phyloP scores from a whole-genome alignment of 2,797 vertebrate species.

The Busarellus nigricollis region DNA sequence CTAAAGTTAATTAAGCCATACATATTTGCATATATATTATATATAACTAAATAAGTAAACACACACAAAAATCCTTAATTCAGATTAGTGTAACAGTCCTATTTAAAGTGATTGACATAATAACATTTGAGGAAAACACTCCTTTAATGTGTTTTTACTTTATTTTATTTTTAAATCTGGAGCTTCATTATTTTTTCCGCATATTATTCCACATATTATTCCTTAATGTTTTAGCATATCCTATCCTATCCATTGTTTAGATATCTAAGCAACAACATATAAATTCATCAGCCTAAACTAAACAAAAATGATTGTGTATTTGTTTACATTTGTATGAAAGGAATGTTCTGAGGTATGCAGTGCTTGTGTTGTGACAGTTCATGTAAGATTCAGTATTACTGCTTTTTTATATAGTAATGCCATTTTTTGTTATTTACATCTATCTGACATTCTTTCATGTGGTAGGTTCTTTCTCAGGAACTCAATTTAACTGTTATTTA shows the following conservation, averaged over 20 bases:
- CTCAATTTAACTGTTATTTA: slow-evolving; percentile 85
- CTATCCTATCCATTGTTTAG: slow-evolving; percentile 74
- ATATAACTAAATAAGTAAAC: slow-evolving; percentile 73
- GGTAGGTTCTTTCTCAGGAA: slow-evolving; percentile 86
- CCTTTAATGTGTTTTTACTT: slow-evolving; percentile 70
- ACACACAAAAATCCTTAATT: slow-evolving; percentile 72
- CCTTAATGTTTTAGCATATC: slow-evolving; percentile 73
- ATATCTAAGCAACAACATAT: slow-evolving; percentile 71
- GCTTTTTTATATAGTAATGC: slow-evolving; percentile 75
- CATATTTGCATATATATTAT: slow-evolving; percentile 75
- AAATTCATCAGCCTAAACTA: slow-evolving; percentile 73
- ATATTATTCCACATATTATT: slow-evolving; percentile 77
- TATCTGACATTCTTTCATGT: slow-evolving; percentile 78
- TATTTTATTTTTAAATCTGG: slow-evolving; percentile 72
- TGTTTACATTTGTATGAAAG: slow-evolving; percentile 92
- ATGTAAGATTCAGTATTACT: slow-evolving; percentile 92
- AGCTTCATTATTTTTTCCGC: slow-evolving; percentile 68
- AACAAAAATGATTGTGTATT: slow-evolving; percentile 80
- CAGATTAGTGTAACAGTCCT: slow-evolving; percentile 75
- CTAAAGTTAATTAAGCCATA: slow-evolving; percentile 79
- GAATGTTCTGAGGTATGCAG: slow-evolving; percentile 87
- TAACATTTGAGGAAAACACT: slow-evolving; percentile 75
- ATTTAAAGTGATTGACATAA: slow-evolving; percentile 72
- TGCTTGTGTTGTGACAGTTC: slow-evolving; percentile 88
- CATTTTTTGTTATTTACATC: slow-evolving; percentile 78